Conservation (phyloP, 1,140 invertebrate genomes). For the Drosophila eugracilis region DNA sequence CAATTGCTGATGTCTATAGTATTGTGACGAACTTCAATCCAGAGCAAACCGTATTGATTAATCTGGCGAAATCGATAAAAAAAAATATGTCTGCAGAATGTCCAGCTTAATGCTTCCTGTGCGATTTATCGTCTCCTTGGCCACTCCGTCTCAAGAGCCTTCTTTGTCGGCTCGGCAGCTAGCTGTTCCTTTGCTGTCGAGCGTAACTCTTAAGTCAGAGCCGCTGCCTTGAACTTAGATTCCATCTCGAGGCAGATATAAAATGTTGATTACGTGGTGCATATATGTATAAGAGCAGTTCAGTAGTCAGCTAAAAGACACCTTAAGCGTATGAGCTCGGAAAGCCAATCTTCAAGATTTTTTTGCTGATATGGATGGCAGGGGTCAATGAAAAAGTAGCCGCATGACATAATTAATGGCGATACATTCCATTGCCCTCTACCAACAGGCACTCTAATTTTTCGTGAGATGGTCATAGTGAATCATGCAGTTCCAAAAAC, state of each 20-base stretch:
- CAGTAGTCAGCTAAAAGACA: conserved; percentile 64
- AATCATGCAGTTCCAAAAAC: conserved; percentile 2
- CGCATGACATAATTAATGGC: conserved; percentile 52
- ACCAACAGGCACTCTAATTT: conserved; percentile 47
- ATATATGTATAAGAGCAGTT: conserved; percentile 31
- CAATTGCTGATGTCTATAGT: conserved; percentile 69
- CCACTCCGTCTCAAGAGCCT: conserved; percentile 60
- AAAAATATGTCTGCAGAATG: conserved; percentile 54
- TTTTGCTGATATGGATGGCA: conserved; percentile 7
- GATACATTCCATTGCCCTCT: conserved; percentile 49
- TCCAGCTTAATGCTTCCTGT: conserved; percentile 50
- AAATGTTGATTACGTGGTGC: conserved; percentile 14
- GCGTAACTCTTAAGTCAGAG: conserved; percentile 61
- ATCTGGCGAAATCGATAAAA: background rate
- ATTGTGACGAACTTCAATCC: conserved; percentile 18
- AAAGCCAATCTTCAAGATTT: conserved; percentile 7
- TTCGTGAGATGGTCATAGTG: conserved; percentile 4
- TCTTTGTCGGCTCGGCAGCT: conserved; percentile 60
- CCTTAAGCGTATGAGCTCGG: conserved; percentile 42
- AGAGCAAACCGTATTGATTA: background rate
- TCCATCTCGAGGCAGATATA: conserved; percentile 14
- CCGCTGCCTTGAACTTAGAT: conserved; percentile 51
- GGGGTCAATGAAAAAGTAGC: conserved; percentile 46
- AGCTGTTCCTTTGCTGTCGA: conserved; percentile 46
- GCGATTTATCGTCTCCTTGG: conserved; percentile 13